Base-by-base conservation (phyloP, 2,113 vertebrate genomes). In the Chrysochloris asiatica region DNA sequence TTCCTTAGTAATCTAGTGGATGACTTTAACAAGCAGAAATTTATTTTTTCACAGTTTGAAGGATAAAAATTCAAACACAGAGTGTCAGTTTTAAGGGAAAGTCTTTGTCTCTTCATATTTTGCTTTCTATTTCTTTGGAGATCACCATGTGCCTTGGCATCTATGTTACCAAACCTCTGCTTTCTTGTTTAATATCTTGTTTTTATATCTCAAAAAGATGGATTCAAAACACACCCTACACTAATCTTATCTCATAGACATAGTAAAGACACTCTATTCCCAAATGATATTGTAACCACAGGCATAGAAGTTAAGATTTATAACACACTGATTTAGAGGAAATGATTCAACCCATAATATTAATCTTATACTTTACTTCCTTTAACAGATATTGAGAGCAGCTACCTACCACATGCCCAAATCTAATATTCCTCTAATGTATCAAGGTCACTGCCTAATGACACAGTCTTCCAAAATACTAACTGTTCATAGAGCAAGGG, bases 401-500 rank as follows among this genome's bases (percentile, higher is more conserved):
- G 67, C 61, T 82, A 84, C 13, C 61, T 82, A 84, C 13, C 26
- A 69, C 52, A 88, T 26, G 12, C 28, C 28, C 69, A 88, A 84
- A 50, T 92, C 19, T 52, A 69, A 92, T 93, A 69, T 67, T 48
- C 83, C 21, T 4, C 61, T 94, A 90, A 81, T 38, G 93, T 81
- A 12, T 93, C 43, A 94, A 92, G 67, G 93, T 92, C 54, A 65
- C 72, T 81, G 43, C 28, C 54, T 2, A 5, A 92, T 86, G 76
- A 86, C 76, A 54, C 43, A 59, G 16, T 83, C n/a, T 86, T 85
- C 41, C 80, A 77, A 89, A 47, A 48, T 79, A 79, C 38, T 93
- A 95, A 69, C 36, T 90, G 73, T 80, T 79, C 48, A 81, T 45
- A 80, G 22, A 52, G 7, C 76, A 88, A 82, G 52, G 72, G 47